Percentiles rank a stretch among this genome's conserved stretches.
These are phyloP conservation scores for Physella acuta DNA, from an alignment of 1,140 invertebrate species.

Conservation along the genomic window DNA sequence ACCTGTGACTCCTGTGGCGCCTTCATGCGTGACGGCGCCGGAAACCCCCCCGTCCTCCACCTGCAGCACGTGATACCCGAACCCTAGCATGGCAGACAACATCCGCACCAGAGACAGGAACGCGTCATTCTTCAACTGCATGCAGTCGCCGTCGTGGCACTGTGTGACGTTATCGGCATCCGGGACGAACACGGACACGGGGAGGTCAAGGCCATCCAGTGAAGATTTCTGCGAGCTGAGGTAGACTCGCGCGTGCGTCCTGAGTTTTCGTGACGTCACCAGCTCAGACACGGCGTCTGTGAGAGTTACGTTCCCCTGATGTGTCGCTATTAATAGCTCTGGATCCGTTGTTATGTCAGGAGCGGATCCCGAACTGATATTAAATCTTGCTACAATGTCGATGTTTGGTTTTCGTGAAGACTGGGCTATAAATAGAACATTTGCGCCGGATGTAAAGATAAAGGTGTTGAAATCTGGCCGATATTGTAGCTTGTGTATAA, in stretches of 20 bases:
- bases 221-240: not conserved
- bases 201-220: not conserved
- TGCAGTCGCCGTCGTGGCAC: not conserved
- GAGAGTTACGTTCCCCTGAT: not conserved
- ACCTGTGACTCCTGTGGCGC: not conserved
- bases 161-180: not conserved
- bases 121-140: not conserved
- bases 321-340: not conserved
- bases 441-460: not conserved
- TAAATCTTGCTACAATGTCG: not conserved
- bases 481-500: not conserved
- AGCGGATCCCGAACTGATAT: not conserved
- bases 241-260: not conserved
- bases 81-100: not conserved
- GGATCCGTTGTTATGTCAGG: not conserved
- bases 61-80: not conserved
- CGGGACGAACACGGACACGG: not conserved
- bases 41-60: not conserved
- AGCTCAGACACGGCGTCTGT: not conserved
- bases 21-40: not conserved
- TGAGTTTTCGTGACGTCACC: not conserved
- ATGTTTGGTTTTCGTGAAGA: too few species aligned
- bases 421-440: too few species aligned
- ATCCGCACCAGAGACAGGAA: not conserved
- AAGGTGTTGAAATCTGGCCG: not conserved